A percentile compares a stretch with the other conserved stretches of the same genome.
Evolutionary conservation across 1,140 invertebrate species (phyloP).

Genomic region (Coenobita brevimanus): DNA sequence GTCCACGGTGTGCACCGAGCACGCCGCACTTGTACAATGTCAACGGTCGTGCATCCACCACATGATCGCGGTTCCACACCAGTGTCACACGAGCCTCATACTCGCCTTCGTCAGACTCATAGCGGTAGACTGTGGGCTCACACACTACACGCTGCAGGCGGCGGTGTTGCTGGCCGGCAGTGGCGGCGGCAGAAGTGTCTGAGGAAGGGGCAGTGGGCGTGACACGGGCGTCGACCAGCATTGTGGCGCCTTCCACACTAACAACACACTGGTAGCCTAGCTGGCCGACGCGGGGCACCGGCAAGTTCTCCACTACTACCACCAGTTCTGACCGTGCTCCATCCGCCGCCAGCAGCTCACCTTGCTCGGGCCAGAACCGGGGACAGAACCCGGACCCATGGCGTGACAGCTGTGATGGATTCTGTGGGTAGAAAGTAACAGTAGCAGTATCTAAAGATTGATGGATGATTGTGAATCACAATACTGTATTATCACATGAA

Average conservation of each 20-base stretch:
- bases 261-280: slow-evolving; percentile 93
- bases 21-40: slow-evolving; percentile 96
- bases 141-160: slow-evolving; percentile 85
- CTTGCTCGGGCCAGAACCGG: slow-evolving; percentile 80
- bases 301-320: slow-evolving; percentile 91
- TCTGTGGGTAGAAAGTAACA: slow-evolving; percentile 78
- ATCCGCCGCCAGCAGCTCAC: slow-evolving; percentile 86
- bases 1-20: slow-evolving; percentile 90
- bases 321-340: slow-evolving; percentile 91
- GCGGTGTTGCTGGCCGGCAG: slow-evolving; percentile 40
- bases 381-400: slow-evolving; percentile 87
- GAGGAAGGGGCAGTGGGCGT: slow-evolving; percentile 30
- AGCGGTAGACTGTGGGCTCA: slow-evolving; percentile 92
- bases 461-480: too few relatives aligned
- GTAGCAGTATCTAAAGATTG: too few relatives aligned
- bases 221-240: slow-evolving; percentile 90
- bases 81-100: slow-evolving; percentile 91
- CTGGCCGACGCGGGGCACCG: slow-evolving; percentile 80
- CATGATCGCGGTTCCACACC: slow-evolving; percentile 94
- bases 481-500: too few relatives aligned
- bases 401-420: slow-evolving; percentile 81
- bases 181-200: background rate
- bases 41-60: slow-evolving; percentile 91
- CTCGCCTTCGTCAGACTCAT: slow-evolving; percentile 88
- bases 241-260: slow-evolving; percentile 91